phyloP scores from a whole-genome alignment of 2,113 vertebrate species.

The Coracopsis vasa region DNA sequence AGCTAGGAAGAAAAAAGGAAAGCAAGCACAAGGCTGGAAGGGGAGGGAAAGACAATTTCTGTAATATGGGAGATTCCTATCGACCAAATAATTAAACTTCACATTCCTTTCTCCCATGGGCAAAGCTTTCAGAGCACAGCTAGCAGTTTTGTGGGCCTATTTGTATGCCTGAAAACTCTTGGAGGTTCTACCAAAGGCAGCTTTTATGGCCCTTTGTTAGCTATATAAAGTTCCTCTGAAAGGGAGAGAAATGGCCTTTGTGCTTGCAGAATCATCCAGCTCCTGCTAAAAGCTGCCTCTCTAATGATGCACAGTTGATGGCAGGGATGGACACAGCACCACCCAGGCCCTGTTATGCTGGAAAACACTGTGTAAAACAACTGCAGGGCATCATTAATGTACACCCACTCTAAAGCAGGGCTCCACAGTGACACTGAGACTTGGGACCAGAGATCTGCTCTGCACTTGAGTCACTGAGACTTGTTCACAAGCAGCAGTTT shows the following conservation, averaged over 20 bases:
- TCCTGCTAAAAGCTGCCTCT: background rate
- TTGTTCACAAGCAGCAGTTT: background rate
- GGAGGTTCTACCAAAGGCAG: background rate
- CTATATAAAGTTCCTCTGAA: background rate
- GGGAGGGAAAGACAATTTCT: conserved; percentile 11
- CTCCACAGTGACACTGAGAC: background rate
- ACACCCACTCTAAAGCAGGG: background rate
- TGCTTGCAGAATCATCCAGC: background rate
- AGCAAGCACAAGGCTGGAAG: background rate
- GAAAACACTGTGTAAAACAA: background rate
- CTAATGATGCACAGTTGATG: accelerated
- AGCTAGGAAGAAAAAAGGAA: conserved; percentile 4
- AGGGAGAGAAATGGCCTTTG: background rate
- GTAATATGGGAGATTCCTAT: conserved; percentile 2
- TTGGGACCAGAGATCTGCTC: background rate
- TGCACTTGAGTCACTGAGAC: background rate
- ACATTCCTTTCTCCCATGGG: background rate
- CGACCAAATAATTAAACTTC: conserved; percentile 44
- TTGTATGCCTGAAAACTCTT: background rate
- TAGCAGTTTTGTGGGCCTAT: background rate
- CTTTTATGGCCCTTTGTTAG: background rate
- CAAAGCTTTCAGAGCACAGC: background rate
- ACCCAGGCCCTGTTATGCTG: background rate
- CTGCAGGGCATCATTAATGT: background rate
- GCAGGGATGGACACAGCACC: background rate